Evolutionary conservation across 2,797 vertebrate species (phyloP).

Genomic region (Neopelma chrysocephalum): DNA sequence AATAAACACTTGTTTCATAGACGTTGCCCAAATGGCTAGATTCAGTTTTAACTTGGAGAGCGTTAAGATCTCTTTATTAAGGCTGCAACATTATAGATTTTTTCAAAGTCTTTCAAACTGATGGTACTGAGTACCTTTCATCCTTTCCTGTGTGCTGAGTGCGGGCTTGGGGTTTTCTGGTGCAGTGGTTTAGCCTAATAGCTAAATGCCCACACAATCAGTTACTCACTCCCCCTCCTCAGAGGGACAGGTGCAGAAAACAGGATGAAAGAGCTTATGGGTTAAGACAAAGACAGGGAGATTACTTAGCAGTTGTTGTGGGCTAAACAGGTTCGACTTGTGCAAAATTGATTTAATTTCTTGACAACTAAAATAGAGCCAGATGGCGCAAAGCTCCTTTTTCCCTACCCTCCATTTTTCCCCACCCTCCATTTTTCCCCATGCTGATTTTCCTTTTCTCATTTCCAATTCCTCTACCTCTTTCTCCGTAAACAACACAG

Average conservation of each 20-base stretch:
- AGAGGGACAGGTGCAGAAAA: background rate
- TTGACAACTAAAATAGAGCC: background rate
- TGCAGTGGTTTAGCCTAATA: background rate
- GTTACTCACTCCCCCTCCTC: background rate
- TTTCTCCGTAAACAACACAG: background rate
- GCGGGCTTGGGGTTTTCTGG: background rate
- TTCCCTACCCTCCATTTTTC: rapidly evolving
- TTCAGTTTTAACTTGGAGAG: background rate
- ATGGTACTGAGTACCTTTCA: background rate
- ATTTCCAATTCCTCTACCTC: background rate
- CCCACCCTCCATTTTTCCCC: background rate
- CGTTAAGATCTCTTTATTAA: background rate
- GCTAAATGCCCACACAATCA: background rate
- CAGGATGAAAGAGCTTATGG: background rate
- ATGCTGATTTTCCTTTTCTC: background rate
- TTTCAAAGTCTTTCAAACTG: background rate
- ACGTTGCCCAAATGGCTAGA: background rate
- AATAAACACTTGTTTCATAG: background rate
- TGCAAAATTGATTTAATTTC: background rate
- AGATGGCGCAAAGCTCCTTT: background rate
- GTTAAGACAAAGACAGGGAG: background rate
- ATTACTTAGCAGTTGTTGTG: background rate
- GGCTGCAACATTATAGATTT: background rate
- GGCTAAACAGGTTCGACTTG: background rate
- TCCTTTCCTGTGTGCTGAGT: background rate